These are phyloP conservation scores for Eciton burchellii DNA, from an alignment of 1,140 invertebrate genomes.

Conservation along the genomic window DNA sequence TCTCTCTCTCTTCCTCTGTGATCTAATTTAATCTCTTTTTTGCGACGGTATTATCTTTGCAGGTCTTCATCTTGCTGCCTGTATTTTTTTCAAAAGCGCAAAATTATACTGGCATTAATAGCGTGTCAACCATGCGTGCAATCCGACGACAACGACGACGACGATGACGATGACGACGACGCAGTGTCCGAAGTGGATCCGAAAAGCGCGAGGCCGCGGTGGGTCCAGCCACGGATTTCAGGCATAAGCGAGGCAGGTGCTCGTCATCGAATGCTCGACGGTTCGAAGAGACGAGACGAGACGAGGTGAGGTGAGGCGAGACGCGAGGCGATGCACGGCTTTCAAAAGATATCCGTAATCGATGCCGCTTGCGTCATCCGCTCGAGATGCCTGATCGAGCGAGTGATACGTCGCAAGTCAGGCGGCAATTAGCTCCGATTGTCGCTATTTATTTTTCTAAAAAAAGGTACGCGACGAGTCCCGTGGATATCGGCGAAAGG, in stretches of 20 bases:
- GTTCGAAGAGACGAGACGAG: slow-evolving; percentile 17
- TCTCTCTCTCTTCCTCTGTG: too few species aligned
- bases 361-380: slow-evolving; percentile 59
- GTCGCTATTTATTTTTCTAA: slow-evolving; percentile 57
- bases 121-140: too few species aligned
- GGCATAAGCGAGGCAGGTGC: slow-evolving; percentile 26
- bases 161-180: too few species aligned
- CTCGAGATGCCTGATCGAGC: slow-evolving; percentile 53
- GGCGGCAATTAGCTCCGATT: slow-evolving; percentile 58
- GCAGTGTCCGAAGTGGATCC: too few species aligned
- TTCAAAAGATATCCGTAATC: slow-evolving; percentile 51
- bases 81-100: neutral
- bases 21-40: too few species aligned
- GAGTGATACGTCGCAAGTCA: slow-evolving; percentile 51
- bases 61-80: too few species aligned
- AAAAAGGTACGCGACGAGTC: slow-evolving; percentile 18
- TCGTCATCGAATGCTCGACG: neutral
- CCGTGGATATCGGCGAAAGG: neutral
- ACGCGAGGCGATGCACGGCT: slow-evolving; percentile 1
- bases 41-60: too few species aligned
- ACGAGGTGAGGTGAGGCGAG: too few species aligned
- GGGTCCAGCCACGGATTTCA: slow-evolving; percentile 52
- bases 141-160: too few species aligned
- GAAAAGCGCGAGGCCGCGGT: slow-evolving; percentile 3
- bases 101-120: too few species aligned